Conservation (phyloP, 2,797 vertebrate species). For the Rhabdophis nuchalis region DNA sequence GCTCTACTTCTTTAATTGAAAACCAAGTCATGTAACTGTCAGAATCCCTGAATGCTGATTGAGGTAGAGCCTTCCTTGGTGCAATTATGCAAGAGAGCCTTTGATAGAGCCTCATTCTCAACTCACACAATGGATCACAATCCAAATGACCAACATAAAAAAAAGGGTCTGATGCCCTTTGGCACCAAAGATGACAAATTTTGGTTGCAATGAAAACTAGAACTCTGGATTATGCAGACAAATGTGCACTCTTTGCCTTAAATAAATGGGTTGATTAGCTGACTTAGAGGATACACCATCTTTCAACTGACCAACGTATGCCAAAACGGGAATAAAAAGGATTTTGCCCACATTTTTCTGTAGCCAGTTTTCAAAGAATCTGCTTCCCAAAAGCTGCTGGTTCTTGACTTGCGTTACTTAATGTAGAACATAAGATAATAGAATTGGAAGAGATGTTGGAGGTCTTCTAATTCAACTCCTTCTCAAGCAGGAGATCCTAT, state of each 20-base stretch:
- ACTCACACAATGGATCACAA: neutral
- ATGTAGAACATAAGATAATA: neutral
- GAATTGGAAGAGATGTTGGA: neutral
- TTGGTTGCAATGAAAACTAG: neutral
- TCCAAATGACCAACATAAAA: neutral
- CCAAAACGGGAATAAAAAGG: neutral
- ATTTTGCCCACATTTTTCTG: neutral
- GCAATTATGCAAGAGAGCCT: neutral
- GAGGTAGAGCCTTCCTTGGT: neutral
- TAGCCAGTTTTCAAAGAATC: neutral
- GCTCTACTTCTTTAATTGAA: conserved; percentile 4
- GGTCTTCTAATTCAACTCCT: neutral
- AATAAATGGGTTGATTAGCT: neutral
- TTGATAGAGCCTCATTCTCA: neutral
- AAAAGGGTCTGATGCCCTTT: neutral
- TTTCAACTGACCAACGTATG: neutral
- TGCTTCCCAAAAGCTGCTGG: neutral
- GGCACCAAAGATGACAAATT: neutral
- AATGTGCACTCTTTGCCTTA: neutral
- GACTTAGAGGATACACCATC: neutral
- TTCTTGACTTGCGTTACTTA: neutral
- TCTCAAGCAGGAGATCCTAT: neutral
- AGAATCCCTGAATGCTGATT: neutral
- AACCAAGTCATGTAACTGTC: neutral
- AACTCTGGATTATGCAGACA: neutral